Evolutionary conservation across 1,140 invertebrate genomes (phyloP).

Genomic region (Drosophila insularis): DNA sequence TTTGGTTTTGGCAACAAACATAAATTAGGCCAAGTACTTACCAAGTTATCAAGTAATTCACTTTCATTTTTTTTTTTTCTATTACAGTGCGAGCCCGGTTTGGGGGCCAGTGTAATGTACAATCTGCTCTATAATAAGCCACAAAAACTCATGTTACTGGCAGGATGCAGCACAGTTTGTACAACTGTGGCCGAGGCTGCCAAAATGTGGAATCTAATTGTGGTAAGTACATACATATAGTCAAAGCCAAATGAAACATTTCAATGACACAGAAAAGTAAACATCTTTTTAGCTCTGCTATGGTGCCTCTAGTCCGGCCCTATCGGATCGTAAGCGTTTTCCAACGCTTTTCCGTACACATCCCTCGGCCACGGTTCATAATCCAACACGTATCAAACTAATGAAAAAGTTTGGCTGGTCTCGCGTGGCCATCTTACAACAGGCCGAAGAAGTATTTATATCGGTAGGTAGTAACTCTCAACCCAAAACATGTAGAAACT

Average conservation of each 20-base stretch:
- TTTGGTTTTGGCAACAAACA: slow-evolving; percentile 31
- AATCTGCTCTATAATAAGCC: slow-evolving; percentile 98
- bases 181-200: slow-evolving; percentile 99
- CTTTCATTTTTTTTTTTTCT: slow-evolving; percentile 37
- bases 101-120: slow-evolving; percentile 99
- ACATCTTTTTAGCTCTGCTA: slow-evolving; percentile 92
- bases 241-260: slow-evolving; percentile 23
- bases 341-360: slow-evolving; percentile 99
- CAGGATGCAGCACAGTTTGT: slow-evolving; percentile 99
- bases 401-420: slow-evolving; percentile 99
- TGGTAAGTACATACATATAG: slow-evolving; percentile 87
- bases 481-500: not conserved
- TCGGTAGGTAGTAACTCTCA: slow-evolving; percentile 87
- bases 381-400: slow-evolving; percentile 97
- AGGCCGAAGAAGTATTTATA: slow-evolving; percentile 99
- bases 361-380: slow-evolving; percentile 99
- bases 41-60: slow-evolving; percentile 39
- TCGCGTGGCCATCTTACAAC: slow-evolving; percentile 97
- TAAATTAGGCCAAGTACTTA: not conserved
- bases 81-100: slow-evolving; percentile 96
- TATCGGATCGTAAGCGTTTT: slow-evolving; percentile 98
- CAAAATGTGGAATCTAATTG: slow-evolving; percentile 99
- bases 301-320: slow-evolving; percentile 97
- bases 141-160: slow-evolving; percentile 96
- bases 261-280: not conserved